Base-by-base conservation (phyloP, 2,888 invertebrate species). In the Spisula subtruncata region DNA sequence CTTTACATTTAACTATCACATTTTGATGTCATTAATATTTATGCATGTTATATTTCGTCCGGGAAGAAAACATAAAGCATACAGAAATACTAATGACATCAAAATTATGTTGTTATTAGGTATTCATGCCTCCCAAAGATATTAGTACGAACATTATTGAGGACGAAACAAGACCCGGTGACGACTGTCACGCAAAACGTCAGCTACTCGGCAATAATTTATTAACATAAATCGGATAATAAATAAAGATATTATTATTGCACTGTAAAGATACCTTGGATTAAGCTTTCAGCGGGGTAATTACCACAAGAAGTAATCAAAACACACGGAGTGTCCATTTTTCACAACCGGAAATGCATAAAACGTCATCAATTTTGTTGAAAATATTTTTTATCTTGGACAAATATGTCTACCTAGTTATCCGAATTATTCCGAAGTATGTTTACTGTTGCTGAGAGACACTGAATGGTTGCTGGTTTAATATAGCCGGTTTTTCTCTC, bases 261-360 rank as follows among this genome's bases (percentile, higher is more conserved):
- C 60, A 66, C 0, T 25, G 60, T n/a, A 25, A 66, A 81, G 20
- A 25, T 86, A 95, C 95, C 92, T 92, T 94, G 94, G 0, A 95
- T 90, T 79, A 96, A 80, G 20, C 93, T 92, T 35, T 94, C 87
- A 10, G 94, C 91, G 20, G 90, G 32, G 87, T 87, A 93, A 32
- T 88, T 89, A 18, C 93, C 89, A 83, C 95, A 95, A 46, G 95
- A 95, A 8, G 94, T 92, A 83, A 96, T 90, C 85, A 96, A 90
- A 56, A 93, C 93, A 90, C 94, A 94, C 89, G 95, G 95, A 85
- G 92, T 92, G 84, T 94, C 93, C 96, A 95, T 95, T 81, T n/a
- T 94, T 88, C 54, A 79, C 48, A 66, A 92, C 92, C 85, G 94
- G 93, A 93, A 93, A 85, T 94, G 94, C 90, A 91, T 35, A 90